Conservation (phyloP, 2,113 vertebrate genomes). For the Urocolius indicus region DNA sequence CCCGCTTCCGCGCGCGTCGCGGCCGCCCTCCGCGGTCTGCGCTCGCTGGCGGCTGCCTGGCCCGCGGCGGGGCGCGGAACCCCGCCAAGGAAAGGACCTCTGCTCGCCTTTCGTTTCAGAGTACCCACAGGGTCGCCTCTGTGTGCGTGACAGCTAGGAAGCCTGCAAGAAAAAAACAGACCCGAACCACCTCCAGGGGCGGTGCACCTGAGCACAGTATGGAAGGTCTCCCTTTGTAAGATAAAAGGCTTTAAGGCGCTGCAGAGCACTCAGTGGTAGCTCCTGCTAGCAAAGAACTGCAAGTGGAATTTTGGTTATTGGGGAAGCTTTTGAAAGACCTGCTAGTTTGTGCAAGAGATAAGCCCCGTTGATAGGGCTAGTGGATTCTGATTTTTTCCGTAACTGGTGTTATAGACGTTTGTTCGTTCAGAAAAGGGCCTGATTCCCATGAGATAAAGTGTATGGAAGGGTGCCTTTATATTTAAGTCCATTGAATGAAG, state of each 20-base stretch:
- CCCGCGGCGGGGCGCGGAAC: fast-evolving
- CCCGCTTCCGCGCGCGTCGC: fast-evolving
- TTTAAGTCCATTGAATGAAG: neutral
- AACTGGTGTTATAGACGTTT: neutral
- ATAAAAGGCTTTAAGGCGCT: fast-evolving
- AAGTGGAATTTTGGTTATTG: fast-evolving
- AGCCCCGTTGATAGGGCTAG: neutral
- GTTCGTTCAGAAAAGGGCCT: neutral
- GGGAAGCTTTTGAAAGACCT: fast-evolving
- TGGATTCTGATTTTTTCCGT: fast-evolving
- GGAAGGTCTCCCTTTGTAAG: too few relatives aligned
- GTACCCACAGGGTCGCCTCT: fast-evolving
- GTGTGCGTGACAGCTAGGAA: fast-evolving
- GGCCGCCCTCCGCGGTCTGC: neutral
- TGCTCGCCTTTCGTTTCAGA: fast-evolving
- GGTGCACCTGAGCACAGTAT: fast-evolving
- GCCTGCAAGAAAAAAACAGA: too few relatives aligned
- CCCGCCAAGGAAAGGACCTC: fast-evolving
- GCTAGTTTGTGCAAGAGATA: neutral
- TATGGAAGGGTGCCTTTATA: fast-evolving
- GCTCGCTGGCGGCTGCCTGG: fast-evolving
- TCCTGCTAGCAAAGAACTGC: neutral
- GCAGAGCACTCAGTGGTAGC: fast-evolving
- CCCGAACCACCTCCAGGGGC: fast-evolving
- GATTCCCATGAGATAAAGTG: neutral